Percentiles rank a stretch among this genome's conserved stretches.
Conservation (phyloP, 2,888 invertebrate genomes). For the Eilema caniola region DNA sequence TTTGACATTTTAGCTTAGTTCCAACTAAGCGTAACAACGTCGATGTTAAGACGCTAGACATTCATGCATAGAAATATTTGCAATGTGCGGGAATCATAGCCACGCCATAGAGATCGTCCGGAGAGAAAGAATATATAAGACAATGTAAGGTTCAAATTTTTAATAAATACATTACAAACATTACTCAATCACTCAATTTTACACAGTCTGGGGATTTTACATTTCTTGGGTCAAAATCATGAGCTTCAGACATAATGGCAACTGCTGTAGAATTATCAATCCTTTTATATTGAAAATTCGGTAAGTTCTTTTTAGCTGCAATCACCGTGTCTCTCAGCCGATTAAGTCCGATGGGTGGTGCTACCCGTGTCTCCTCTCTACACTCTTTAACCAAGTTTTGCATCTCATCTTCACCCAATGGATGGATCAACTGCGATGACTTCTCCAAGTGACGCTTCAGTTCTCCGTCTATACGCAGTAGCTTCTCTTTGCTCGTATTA, state of each 20-base stretch:
- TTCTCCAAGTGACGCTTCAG: conserved; percentile 73
- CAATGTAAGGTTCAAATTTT: neutral
- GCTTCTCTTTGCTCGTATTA: conserved; percentile 72
- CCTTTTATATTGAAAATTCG: conserved; percentile 76
- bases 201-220: conserved; percentile 15
- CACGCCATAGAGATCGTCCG: too few relatives aligned
- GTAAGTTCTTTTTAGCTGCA: conserved; percentile 71
- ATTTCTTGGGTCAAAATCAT: conserved; percentile 41
- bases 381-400: conserved; percentile 68
- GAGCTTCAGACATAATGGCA: conserved; percentile 66
- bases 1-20: too few relatives aligned
- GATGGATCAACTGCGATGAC: conserved; percentile 59
- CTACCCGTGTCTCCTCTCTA: conserved; percentile 51
- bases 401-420: conserved; percentile 69
- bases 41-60: too few relatives aligned
- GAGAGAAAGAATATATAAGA: neutral
- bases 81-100: too few relatives aligned
- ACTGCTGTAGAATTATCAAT: conserved; percentile 76
- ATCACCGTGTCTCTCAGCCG: conserved; percentile 71
- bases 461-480: conserved; percentile 73
- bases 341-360: conserved; percentile 56
- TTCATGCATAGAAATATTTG: too few relatives aligned
- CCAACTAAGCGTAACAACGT: too few relatives aligned
- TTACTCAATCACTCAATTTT: conserved; percentile 22
- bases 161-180: conserved; percentile 7